Evolutionary conservation across 2,797 vertebrate genomes (phyloP).

Genomic region (Ibycter americanus): DNA sequence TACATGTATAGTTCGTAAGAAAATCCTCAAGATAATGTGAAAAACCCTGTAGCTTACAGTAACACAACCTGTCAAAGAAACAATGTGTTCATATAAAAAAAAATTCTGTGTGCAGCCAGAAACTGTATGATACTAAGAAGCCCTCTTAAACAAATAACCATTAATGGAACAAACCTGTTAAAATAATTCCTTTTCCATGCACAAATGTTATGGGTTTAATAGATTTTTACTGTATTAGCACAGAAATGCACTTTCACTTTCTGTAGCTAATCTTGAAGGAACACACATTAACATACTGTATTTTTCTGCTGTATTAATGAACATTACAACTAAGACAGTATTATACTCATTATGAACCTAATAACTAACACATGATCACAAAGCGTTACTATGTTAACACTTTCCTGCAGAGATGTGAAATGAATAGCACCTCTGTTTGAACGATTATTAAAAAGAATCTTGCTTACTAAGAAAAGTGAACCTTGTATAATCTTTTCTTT

Average conservation of each 20-base stretch:
- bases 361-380: constrained; percentile 64
- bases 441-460: background rate
- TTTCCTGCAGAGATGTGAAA: constrained; percentile 54
- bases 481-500: background rate
- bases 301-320: constrained; percentile 71
- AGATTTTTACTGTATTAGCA: constrained; percentile 70
- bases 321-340: constrained; percentile 43
- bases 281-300: constrained; percentile 59
- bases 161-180: constrained; percentile 67
- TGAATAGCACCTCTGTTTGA: constrained; percentile 50
- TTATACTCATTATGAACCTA: constrained; percentile 65
- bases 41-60: constrained; percentile 20
- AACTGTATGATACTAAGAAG: constrained; percentile 49
- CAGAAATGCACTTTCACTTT: constrained; percentile 64
- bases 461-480: background rate
- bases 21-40: background rate
- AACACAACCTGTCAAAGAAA: constrained; percentile 52
- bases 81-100: constrained; percentile 21
- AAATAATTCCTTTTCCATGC: constrained; percentile 68
- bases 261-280: constrained; percentile 67
- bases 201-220: constrained; percentile 65
- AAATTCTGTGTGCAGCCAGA: constrained; percentile 12
- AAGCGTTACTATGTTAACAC: constrained; percentile 61
- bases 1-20: background rate
- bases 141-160: constrained; percentile 45